phyloP scores from a whole-genome alignment of 2,113 vertebrate species.

The Notothenia rossii region DNA sequence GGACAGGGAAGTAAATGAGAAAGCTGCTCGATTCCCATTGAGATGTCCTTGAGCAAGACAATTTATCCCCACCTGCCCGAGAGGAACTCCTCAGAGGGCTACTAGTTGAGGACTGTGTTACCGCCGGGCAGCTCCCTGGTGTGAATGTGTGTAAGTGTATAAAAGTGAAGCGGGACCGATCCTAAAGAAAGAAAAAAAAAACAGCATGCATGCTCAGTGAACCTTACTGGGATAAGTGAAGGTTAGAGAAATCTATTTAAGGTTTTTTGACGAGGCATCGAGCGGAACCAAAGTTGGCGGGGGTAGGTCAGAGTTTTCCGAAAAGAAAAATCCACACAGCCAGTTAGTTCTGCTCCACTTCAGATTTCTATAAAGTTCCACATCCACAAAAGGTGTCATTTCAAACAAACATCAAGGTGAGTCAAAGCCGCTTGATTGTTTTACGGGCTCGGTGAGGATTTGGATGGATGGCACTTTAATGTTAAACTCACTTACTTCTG shows the following conservation, averaged over 20 bases:
- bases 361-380: neutral
- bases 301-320: conserved; percentile 33
- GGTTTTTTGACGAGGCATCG: conserved; percentile 46
- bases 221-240: conserved; percentile 47
- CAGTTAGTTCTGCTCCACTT: neutral
- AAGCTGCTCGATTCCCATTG: conserved; percentile 40
- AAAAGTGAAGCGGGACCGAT: conserved; percentile 36
- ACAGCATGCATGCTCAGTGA: conserved; percentile 31
- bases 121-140: conserved; percentile 50
- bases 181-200: conserved; percentile 11
- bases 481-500: conserved; percentile 23
- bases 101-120: conserved; percentile 33
- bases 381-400: conserved; percentile 19
- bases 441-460: conserved; percentile 4
- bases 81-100: conserved; percentile 47
- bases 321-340: conserved; percentile 13
- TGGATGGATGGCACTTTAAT: conserved; percentile 41
- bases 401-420: conserved; percentile 25
- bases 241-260: conserved; percentile 63
- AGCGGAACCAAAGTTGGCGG: conserved; percentile 34
- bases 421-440: conserved; percentile 22
- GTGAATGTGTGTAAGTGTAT: conserved; percentile 57
- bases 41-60: conserved; percentile 62
- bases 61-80: conserved; percentile 60
- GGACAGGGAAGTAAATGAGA: conserved; percentile 63